Percentiles rank a stretch among this genome's conserved stretches.
phyloP scores from a whole-genome alignment of 1,140 invertebrate species.

The Marisa cornuarietis region DNA sequence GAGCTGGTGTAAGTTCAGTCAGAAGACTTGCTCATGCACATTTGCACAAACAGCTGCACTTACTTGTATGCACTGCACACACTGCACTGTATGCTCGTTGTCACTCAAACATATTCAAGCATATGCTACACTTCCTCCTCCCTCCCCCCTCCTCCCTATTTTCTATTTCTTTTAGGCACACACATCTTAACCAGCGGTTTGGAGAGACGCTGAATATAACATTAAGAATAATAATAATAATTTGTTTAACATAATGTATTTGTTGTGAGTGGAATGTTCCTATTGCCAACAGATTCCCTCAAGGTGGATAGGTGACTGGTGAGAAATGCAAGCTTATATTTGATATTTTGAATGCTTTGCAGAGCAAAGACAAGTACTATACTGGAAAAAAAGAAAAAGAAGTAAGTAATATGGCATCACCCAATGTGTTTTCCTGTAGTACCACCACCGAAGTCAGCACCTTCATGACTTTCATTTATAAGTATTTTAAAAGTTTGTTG shows the following conservation, averaged over 20 bases:
- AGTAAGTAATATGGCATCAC: constrained; percentile 18
- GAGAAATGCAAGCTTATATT: background rate
- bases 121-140: too few species aligned
- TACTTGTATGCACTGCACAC: background rate
- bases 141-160: too few species aligned
- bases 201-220: too few species aligned
- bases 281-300: background rate
- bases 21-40: background rate
- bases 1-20: constrained; percentile 61
- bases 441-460: background rate
- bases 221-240: too few species aligned
- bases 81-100: too few species aligned
- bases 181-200: too few species aligned
- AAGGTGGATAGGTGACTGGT: background rate
- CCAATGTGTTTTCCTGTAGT: background rate
- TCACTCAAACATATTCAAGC: too few species aligned
- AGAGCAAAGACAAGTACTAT: constrained; percentile 36
- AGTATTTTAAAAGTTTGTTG: too few species aligned
- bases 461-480: too few species aligned
- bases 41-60: background rate
- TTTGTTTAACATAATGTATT: too few species aligned
- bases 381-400: constrained; percentile 36
- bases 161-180: too few species aligned
- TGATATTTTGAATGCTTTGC: constrained; percentile 19
- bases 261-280: too few species aligned